These are phyloP conservation scores for Calosoma granatense DNA, from an alignment of 1,140 invertebrate species.

Conservation along the genomic window DNA sequence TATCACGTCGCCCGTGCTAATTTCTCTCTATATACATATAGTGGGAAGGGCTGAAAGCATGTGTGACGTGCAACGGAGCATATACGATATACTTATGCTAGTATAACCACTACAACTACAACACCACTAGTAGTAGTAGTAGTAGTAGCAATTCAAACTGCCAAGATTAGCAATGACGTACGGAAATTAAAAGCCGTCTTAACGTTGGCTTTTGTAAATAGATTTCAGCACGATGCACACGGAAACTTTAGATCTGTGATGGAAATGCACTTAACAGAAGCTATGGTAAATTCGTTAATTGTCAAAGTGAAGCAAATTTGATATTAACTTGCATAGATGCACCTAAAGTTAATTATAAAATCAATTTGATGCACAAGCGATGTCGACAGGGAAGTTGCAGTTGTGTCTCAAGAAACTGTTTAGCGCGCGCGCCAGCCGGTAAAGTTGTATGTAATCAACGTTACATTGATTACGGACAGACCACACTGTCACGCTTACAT, in stretches of 20 bases:
- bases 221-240: background rate
- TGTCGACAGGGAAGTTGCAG: no score
- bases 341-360: background rate
- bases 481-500: no score
- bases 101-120: no score
- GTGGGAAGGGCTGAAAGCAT: no score
- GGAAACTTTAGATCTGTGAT: background rate
- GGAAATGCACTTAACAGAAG: background rate
- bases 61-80: no score
- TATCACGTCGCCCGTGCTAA: no score
- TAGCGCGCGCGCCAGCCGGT: no score
- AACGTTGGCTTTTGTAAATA: background rate
- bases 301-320: background rate
- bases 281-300: background rate
- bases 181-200: background rate
- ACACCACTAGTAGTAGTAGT: no score
- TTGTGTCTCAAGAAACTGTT: background rate
- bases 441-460: background rate
- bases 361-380: background rate
- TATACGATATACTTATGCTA: no score
- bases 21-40: no score
- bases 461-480: background rate
- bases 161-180: background rate
- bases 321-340: background rate
- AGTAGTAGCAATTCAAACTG: no score